These are phyloP conservation scores for Tipula helvola DNA, from an alignment of 2,888 invertebrate genomes.

Conservation along the genomic window DNA sequence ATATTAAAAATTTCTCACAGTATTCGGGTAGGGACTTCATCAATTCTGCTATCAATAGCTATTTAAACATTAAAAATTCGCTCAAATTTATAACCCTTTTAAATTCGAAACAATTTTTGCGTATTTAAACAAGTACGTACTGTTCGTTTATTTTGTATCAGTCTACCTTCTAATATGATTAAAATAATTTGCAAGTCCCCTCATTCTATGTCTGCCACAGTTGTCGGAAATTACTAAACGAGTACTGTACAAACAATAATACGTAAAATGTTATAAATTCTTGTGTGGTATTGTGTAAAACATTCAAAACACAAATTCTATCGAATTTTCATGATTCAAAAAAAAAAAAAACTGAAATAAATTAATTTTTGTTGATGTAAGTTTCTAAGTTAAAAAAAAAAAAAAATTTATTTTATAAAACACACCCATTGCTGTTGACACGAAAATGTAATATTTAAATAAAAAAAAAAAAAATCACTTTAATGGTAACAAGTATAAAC, in stretches of 20 bases:
- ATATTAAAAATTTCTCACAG: too few relatives aligned
- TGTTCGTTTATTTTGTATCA: too few relatives aligned
- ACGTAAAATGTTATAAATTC: not conserved
- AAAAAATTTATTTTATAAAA: not conserved
- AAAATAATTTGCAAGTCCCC: too few relatives aligned
- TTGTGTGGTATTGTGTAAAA: not conserved
- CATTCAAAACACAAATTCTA: not conserved
- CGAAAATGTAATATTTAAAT: not conserved
- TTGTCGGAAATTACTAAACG: not conserved
- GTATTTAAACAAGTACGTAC: too few relatives aligned
- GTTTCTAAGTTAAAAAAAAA: not conserved
- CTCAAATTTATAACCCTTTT: too few relatives aligned
- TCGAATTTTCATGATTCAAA: not conserved
- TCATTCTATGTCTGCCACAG: not conserved
- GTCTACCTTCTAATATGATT: too few relatives aligned
- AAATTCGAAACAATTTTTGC: too few relatives aligned
- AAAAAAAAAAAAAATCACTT: not conserved
- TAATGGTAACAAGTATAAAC: not conserved
- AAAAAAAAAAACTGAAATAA: not conserved
- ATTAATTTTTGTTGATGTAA: not conserved
- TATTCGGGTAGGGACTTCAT: too few relatives aligned
- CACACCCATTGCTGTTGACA: not conserved
- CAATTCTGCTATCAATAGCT: too few relatives aligned
- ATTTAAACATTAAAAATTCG: too few relatives aligned
- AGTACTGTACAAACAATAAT: not conserved